Base-by-base conservation (phyloP, 2,797 vertebrate genomes). In the Hybognathus amarus region DNA sequence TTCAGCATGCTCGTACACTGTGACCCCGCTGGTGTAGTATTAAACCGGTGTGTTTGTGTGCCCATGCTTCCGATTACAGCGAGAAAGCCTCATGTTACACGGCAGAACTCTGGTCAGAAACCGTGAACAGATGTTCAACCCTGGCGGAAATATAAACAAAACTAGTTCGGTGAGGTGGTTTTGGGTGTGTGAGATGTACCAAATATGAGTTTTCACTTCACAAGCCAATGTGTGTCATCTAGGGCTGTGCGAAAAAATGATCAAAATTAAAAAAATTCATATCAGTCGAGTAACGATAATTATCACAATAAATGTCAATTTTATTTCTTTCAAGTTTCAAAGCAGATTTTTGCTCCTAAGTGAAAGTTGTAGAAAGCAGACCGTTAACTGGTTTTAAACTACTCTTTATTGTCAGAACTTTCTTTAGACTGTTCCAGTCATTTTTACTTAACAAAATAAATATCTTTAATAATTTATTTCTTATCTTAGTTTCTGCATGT, bases 11-110 rank as follows among this genome's bases (percentile, higher is more conserved):
- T 33, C 40, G 22, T n/a, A 42, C 76, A 33, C 77, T 22, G 45
- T 86, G 83, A 86, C 80, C 85, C 77, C 30, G 3, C 54, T 18
- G 64, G 42, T 85, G 74, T 79, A 59, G 64, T 80, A 76, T 80
- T 78, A 84, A 82, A 77, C 56, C 36, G 2, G 42, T 36, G 12
- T 73, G 69, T 56, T 45, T 47, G 30, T 79, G 76, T 77, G 22
- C 50, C 15, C 20, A 6, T 75, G 73, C 50, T 45, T 69, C 24
- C 61, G 54, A 67, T 79, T 75, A 38, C 56, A 69, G 75, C 2
- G 13, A 63, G 68, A 27, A 59, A 80, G 85, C 70, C n/a, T 77
- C 17, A 40, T 40, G 59, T 81, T 79, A 83, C 80, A 54, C 70
- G 45, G 78, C 76, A 86, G 27, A 80, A 38, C 33, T 78, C 40